Evolutionary conservation across 2,797 vertebrate species (phyloP).

Genomic region (Taenioides sp.): DNA sequence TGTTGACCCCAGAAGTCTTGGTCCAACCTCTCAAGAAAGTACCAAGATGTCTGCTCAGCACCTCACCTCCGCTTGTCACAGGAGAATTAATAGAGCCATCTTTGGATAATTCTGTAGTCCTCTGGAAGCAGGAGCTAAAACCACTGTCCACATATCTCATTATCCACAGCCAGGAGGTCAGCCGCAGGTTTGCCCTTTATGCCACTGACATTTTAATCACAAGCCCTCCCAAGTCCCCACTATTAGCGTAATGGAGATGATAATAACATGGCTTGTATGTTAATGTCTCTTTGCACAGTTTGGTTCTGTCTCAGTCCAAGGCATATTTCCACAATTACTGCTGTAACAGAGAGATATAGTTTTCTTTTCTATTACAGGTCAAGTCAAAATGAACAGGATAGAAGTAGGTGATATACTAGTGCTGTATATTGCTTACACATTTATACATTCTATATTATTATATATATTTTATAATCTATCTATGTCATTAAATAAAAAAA

Average conservation of each 20-base stretch:
- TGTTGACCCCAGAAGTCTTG: slow-evolving; percentile 36
- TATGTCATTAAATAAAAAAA: no score
- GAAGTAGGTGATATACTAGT: no score
- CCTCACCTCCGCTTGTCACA: slow-evolving; percentile 64
- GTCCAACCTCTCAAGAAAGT: slow-evolving; percentile 38
- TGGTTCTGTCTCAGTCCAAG: slow-evolving; percentile 14
- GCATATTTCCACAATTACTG: not conserved
- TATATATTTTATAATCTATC: no score
- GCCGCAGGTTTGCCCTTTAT: slow-evolving; percentile 45
- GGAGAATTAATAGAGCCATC: slow-evolving; percentile 68
- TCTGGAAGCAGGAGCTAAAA: slow-evolving; percentile 52
- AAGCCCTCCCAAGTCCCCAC: slow-evolving; percentile 50
- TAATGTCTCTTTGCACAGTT: slow-evolving; percentile 35
- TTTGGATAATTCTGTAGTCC: slow-evolving; percentile 67
- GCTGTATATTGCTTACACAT: no score
- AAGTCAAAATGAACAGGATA: no score
- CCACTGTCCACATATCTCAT: slow-evolving; percentile 71
- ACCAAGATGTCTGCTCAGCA: slow-evolving; percentile 43
- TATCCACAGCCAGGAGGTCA: slow-evolving; percentile 70
- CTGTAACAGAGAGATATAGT: not conserved
- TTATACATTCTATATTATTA: no score
- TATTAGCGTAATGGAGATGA: slow-evolving; percentile 54
- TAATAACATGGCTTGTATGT: slow-evolving; percentile 27
- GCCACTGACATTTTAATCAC: slow-evolving; percentile 66
- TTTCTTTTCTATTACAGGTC: not conserved